phyloP scores from a whole-genome alignment of 2,888 invertebrate genomes.

The Cheilosia vulpina region DNA sequence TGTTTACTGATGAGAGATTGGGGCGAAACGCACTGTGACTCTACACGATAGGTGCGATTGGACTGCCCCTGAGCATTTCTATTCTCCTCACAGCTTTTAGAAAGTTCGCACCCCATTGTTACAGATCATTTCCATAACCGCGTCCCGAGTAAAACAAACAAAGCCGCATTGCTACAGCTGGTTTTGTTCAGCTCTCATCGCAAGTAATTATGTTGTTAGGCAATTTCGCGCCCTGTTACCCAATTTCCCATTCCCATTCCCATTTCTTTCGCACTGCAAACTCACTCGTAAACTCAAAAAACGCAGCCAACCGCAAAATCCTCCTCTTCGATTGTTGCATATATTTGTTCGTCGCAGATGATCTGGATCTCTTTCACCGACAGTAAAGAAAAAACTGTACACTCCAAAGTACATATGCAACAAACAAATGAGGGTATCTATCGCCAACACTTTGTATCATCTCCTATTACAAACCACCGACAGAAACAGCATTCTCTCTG shows the following conservation, averaged over 20 bases:
- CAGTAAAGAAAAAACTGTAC: constrained; percentile 21
- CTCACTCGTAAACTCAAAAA: constrained; percentile 68
- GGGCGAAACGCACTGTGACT: too few relatives aligned
- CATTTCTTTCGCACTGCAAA: constrained; percentile 4
- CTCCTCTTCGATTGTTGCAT: constrained; percentile 55
- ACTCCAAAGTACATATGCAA: background rate
- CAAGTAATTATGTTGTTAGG: constrained; percentile 56
- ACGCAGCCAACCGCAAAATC: constrained; percentile 76
- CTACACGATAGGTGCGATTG: too few relatives aligned
- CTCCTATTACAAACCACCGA: constrained; percentile 25
- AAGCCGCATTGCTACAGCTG: constrained; percentile 7
- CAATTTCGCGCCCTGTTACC: constrained; percentile 30
- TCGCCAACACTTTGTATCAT: constrained; percentile 14
- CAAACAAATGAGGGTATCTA: constrained; percentile 39
- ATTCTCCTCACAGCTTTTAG: too few relatives aligned
- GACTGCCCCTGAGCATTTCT: too few relatives aligned
- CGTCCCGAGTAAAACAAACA: background rate
- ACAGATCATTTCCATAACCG: too few relatives aligned
- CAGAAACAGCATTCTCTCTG: constrained; percentile 13
- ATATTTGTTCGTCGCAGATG: constrained; percentile 64
- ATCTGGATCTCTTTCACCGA: constrained; percentile 53
- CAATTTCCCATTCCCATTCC: background rate
- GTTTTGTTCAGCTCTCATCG: background rate
- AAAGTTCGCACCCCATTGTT: too few relatives aligned
- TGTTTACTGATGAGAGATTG: too few relatives aligned